Base-by-base conservation (phyloP, 2,797 vertebrate species). In the Acanthopagrus latus region DNA sequence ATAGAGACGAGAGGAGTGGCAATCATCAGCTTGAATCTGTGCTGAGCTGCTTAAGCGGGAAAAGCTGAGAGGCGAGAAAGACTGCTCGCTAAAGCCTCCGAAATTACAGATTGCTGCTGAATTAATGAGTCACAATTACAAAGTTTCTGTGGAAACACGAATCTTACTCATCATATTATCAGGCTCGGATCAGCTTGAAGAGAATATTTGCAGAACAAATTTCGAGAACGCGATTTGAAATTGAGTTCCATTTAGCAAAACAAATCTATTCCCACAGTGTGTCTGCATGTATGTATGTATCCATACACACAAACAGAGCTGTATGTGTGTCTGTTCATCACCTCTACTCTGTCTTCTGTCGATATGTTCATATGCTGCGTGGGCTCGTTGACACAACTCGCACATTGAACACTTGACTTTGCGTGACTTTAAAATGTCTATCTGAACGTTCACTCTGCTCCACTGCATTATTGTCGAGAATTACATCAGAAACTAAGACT, bases 401-500 rank as follows among this genome's bases (percentile, higher is more conserved):
- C 38, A 2, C 2, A 38, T 27, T 71, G 23, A 41, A 64, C 18
- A 25, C 11, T 1, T 23, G 8, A 50, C 38, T 38, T 38, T 7
- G 38, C 20, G 47, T 62, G 65, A 43, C 7, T 41, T 66, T 73
- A 33, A 51, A 55, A 57, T 4, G 46, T 55, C 16, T 25, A 8
- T 54, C 23, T 68, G 57, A 48, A 62, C 57, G 18, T 68, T 64
- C 44, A 71, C 2, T 78, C 66, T 80, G 80, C 73, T 59, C 70
- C 67, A 21, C 66, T 74, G 57, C 78, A 27, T 50, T 20, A 25
- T 59, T 86, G 81, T 83, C 72, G 79, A 60, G 43, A 71, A 70
- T 76, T 58, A 44, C 73, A 60, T 82, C 85, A 80, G 66, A 77
- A 85, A 68, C 70, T 13, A 76, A 51, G n/a, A 74, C 25, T 10